Percentiles rank a stretch among this genome's conserved stretches.
Evolutionary conservation across 2,888 invertebrate genomes (phyloP).

Genomic region (Parnassius mnemosyne): DNA sequence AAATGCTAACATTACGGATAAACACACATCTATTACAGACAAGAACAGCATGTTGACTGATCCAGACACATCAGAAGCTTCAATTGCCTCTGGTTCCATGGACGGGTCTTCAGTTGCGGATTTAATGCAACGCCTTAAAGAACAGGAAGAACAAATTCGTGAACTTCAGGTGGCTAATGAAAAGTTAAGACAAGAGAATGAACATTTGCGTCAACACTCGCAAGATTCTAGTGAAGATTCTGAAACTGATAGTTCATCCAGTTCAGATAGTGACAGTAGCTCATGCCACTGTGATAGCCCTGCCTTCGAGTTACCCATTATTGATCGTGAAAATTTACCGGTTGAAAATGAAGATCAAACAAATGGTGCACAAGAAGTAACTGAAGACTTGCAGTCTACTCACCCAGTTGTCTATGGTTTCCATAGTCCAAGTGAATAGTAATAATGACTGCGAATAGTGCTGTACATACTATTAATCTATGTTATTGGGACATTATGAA

Average conservation of each 20-base stretch:
- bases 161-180: conserved; percentile 83
- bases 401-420: conserved; percentile 65
- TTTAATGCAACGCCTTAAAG: conserved; percentile 65
- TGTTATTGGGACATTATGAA: conserved; percentile 27
- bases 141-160: conserved; percentile 82
- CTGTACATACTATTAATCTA: background rate
- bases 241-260: conserved; percentile 81
- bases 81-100: conserved; percentile 52
- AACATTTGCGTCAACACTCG: conserved; percentile 71
- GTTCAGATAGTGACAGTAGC: conserved; percentile 64
- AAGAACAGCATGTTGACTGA: conserved; percentile 63
- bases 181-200: conserved; percentile 82
- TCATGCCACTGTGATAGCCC: conserved; percentile 68
- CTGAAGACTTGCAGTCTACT: conserved; percentile 30
- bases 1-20: conserved; percentile 46
- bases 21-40: conserved; percentile 50
- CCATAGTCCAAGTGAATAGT: conserved; percentile 46
- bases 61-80: conserved; percentile 60
- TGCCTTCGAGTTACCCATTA: conserved; percentile 35
- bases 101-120: conserved; percentile 59
- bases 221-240: conserved; percentile 79
- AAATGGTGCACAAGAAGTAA: conserved; percentile 35
- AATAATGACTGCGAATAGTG: background rate
- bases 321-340: conserved; percentile 31
- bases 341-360: conserved; percentile 35